phyloP scores from a whole-genome alignment of 2,888 invertebrate species.

The Pyrrhosoma nymphula region DNA sequence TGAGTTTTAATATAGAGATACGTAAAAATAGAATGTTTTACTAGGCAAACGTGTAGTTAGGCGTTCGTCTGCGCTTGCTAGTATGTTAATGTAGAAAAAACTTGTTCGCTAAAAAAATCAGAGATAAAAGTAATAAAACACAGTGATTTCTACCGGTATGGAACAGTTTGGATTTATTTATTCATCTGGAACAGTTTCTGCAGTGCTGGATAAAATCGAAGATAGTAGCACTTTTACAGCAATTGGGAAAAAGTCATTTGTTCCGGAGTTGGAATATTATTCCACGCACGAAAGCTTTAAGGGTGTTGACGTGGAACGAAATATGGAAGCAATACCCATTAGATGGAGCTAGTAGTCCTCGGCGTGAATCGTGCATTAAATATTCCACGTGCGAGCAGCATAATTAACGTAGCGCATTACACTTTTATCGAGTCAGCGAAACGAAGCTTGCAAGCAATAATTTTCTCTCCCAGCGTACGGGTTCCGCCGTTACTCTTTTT shows the following conservation, averaged over 20 bases:
- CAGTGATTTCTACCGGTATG: no score
- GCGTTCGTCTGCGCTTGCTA: no score
- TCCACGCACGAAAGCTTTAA: neutral
- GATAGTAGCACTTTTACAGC: neutral
- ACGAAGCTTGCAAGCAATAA: neutral
- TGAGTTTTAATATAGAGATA: neutral
- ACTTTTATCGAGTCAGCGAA: neutral
- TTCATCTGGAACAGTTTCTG: no score
- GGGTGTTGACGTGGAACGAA: neutral
- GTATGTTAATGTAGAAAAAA: no score
- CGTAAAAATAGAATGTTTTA: neutral
- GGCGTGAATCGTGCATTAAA: neutral
- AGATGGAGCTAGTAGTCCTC: neutral
- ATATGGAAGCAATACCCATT: neutral
- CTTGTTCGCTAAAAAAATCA: no score
- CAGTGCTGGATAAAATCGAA: neutral
- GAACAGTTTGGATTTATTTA: no score
- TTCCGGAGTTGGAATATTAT: neutral
- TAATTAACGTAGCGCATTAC: neutral
- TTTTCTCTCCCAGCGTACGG: neutral
- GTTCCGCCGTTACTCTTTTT: neutral
- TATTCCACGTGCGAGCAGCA: slow-evolving; percentile 23
- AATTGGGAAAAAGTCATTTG: neutral
- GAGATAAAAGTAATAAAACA: no score
- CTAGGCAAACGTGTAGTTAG: neutral